These are phyloP conservation scores for Tetramorium alpestre DNA, from an alignment of 1,140 invertebrate species.

Conservation along the genomic window DNA sequence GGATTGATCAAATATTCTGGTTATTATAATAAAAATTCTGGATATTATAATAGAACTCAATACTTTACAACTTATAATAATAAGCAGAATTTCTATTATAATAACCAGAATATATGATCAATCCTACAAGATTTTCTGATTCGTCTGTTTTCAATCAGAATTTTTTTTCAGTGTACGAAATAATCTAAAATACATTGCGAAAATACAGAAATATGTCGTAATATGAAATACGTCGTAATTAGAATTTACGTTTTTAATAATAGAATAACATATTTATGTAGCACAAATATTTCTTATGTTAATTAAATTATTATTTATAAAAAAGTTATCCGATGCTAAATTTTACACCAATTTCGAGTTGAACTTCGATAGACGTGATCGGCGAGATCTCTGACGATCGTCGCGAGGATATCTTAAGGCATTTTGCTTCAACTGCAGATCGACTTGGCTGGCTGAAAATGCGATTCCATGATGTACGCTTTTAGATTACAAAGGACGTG, in stretches of 20 bases:
- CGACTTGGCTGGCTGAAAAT: constrained; percentile 33
- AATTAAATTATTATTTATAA: not conserved
- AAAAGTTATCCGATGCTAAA: not conserved
- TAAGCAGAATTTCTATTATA: too few relatives aligned
- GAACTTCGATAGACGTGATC: not conserved
- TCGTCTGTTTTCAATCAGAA: too few relatives aligned
- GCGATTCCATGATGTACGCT: constrained; percentile 70
- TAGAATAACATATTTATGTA: not conserved
- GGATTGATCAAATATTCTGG: too few relatives aligned
- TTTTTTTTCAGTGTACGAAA: too few relatives aligned
- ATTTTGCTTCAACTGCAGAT: not conserved
- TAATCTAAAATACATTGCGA: not conserved
- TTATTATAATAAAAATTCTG: too few relatives aligned
- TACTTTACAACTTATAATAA: too few relatives aligned
- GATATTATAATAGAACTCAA: too few relatives aligned
- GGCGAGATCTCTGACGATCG: not conserved
- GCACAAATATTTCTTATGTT: not conserved
- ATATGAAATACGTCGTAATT: too few relatives aligned
- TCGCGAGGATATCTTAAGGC: constrained; percentile 11
- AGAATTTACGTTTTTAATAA: not conserved
- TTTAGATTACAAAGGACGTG: constrained; percentile 70
- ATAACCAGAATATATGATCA: too few relatives aligned
- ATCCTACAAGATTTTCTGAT: too few relatives aligned
- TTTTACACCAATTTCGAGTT: not conserved
- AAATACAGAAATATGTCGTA: not conserved